Conservation (phyloP, 30 jellyfish, hydroid and myxozoan species). For the Cassiopea andromeda region DNA sequence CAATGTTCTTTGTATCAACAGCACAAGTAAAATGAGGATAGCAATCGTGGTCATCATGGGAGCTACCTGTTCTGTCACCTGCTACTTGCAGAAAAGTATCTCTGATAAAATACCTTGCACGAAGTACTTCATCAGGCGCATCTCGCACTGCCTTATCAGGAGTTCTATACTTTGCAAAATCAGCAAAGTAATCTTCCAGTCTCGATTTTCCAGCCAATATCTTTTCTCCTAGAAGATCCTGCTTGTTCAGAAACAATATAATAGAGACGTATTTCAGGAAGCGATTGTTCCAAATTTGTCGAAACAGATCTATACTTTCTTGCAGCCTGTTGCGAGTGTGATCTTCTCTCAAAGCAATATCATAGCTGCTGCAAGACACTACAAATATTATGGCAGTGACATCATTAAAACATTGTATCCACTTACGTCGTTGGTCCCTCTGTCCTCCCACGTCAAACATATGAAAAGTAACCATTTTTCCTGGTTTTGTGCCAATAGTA, state of each 20-base stretch:
- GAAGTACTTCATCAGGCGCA: slow-evolving; percentile 76
- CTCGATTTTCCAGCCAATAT: slow-evolving; percentile 74
- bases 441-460: slow-evolving; percentile 99
- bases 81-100: slow-evolving; percentile 77
- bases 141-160: slow-evolving; percentile 71
- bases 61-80: slow-evolving; percentile 40
- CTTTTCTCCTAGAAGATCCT: slow-evolving; percentile 83
- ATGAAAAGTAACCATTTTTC: slow-evolving; percentile 72
- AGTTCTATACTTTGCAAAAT: slow-evolving; percentile 56
- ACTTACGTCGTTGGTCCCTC: slow-evolving; percentile 95
- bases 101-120: slow-evolving; percentile 89
- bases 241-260: slow-evolving; percentile 83
- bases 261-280: slow-evolving; percentile 85
- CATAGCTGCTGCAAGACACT: slow-evolving; percentile 86
- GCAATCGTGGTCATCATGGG: slow-evolving; percentile 69
- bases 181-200: slow-evolving; percentile 90
- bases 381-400: slow-evolving; percentile 96
- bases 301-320: slow-evolving; percentile 85
- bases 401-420: slow-evolving; percentile 97
- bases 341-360: slow-evolving; percentile 88
- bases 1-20: slow-evolving; percentile 94
- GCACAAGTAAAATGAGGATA: slow-evolving; percentile 99
- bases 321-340: slow-evolving; percentile 77
- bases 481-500: slow-evolving; percentile 79
- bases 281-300: slow-evolving; percentile 89